These are phyloP conservation scores for Podarcis cretensis DNA, from an alignment of 2,113 vertebrate genomes.

Conservation along the genomic window DNA sequence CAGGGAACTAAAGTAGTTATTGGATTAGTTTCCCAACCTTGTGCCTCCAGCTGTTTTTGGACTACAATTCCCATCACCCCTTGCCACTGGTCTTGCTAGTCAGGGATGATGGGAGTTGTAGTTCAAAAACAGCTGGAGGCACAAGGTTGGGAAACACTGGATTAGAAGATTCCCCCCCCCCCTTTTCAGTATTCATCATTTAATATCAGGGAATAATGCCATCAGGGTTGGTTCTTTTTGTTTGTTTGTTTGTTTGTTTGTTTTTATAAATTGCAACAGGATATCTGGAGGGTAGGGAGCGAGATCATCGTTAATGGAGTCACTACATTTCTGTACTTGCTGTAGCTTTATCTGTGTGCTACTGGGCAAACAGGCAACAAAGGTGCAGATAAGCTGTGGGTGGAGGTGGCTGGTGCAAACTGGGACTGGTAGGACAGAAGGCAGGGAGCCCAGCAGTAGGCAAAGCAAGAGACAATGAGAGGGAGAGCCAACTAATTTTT, in stretches of 20 bases:
- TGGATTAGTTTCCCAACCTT: too few species aligned
- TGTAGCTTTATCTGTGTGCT: neutral
- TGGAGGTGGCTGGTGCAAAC: too few species aligned
- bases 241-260: neutral
- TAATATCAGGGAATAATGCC: neutral
- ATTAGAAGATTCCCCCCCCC: neutral
- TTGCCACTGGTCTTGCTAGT: too few species aligned
- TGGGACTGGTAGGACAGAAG: too few species aligned
- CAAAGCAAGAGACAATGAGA: too few species aligned
- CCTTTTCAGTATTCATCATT: neutral
- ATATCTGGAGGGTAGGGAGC: neutral
- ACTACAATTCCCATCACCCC: too few species aligned
- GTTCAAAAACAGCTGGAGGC: too few species aligned
- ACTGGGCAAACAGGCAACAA: neutral
- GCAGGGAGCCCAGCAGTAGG: too few species aligned
- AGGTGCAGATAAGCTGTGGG: neutral
- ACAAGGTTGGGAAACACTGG: too few species aligned
- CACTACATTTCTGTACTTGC: neutral
- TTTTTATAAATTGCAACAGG: neutral
- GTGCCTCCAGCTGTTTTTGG: too few species aligned
- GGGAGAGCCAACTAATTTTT: too few species aligned
- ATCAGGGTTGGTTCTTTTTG: neutral
- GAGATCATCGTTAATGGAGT: neutral
- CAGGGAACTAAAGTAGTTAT: conserved; percentile 5
- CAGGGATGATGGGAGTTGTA: too few species aligned